Percentiles rank a stretch among this genome's conserved stretches.
Conservation (phyloP, 2,797 vertebrate species). For the Pipistrellus pipistrellus region DNA sequence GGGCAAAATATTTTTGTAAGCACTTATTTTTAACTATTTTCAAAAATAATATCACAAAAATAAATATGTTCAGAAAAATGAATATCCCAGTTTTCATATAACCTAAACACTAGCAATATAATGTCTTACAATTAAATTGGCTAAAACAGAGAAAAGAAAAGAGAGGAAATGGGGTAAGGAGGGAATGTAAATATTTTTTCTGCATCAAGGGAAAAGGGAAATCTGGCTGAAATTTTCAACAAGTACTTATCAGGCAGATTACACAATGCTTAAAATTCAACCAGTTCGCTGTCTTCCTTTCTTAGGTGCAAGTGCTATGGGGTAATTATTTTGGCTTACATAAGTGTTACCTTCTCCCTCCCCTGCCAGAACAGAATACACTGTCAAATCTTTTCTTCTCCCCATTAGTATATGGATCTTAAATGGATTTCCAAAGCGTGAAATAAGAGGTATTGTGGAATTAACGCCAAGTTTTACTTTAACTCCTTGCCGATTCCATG, state of each 20-base stretch:
- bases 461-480: conserved; percentile 42
- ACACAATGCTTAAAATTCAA: conserved; percentile 13
- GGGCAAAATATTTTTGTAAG: conserved; percentile 9
- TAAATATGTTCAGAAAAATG: conserved; percentile 27
- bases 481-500: background rate
- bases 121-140: background rate
- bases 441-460: background rate
- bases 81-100: background rate
- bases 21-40: conserved; percentile 30
- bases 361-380: background rate
- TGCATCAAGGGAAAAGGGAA: background rate
- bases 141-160: conserved; percentile 9
- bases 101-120: background rate
- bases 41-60: conserved; percentile 25
- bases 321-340: background rate
- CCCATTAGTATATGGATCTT: background rate
- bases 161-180: background rate
- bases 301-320: background rate
- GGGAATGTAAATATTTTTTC: conserved; percentile 20
- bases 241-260: background rate
- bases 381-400: background rate
- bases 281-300: background rate
- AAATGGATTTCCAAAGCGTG: background rate
- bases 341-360: background rate
- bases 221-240: background rate